phyloP scores from a whole-genome alignment of 2,888 invertebrate genomes.

The Sesamia inferens region DNA sequence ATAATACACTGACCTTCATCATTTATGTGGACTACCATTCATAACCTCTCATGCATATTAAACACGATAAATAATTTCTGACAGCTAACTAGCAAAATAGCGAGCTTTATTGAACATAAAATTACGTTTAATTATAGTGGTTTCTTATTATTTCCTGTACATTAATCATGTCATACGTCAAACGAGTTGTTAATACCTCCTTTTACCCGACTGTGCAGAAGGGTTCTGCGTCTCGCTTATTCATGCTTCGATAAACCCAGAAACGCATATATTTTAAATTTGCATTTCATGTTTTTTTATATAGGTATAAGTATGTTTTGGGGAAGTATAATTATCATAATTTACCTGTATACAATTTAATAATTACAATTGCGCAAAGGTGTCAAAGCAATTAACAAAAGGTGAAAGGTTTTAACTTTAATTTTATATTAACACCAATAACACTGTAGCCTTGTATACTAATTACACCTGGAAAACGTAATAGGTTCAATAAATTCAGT shows the following conservation, averaged over 20 bases:
- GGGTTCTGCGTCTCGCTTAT: constrained; percentile 1
- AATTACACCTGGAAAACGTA: constrained; percentile 3
- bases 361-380: constrained; percentile 12
- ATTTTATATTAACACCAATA: constrained; percentile 25
- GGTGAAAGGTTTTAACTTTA: constrained; percentile 26
- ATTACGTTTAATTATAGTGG: constrained; percentile 55
- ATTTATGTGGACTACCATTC: constrained; percentile 37
- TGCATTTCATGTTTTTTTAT: not conserved
- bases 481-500: not conserved
- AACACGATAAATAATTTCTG: constrained; percentile 54
- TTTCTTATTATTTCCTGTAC: constrained; percentile 52
- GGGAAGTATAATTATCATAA: constrained; percentile 18
- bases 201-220: constrained; percentile 31
- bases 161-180: constrained; percentile 58
- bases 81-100: constrained; percentile 53
- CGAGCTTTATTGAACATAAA: constrained; percentile 51
- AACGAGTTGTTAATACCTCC: constrained; percentile 28
- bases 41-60: constrained; percentile 59
- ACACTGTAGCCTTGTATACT: constrained; percentile 21
- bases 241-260: constrained; percentile 26
- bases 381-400: constrained; percentile 40
- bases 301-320: not conserved
- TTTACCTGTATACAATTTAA: constrained; percentile 4
- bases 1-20: constrained; percentile 37
- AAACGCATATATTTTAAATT: constrained; percentile 22